Evolutionary conservation across 2,888 invertebrate species (phyloP).

Genomic region (Agelastica alni): DNA sequence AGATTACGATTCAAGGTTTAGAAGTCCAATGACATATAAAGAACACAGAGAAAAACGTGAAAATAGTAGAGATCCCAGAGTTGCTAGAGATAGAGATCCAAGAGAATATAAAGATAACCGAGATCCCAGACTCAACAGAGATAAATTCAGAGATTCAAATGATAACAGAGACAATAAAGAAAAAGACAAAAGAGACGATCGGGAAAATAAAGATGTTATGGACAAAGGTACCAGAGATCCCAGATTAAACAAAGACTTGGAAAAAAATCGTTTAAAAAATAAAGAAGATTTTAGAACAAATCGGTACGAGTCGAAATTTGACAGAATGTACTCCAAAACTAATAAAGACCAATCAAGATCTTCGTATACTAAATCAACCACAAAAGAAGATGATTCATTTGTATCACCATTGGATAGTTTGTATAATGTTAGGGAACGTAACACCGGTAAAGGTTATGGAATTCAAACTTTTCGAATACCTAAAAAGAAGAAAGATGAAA

Average conservation of each 20-base stretch:
- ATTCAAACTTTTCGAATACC: conserved; percentile 62
- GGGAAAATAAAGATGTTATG: neutral
- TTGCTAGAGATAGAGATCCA: conserved; percentile 20
- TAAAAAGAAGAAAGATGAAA: conserved; percentile 46
- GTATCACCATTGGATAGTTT: conserved; percentile 59
- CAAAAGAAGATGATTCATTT: conserved; percentile 49
- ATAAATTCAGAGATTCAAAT: conserved; percentile 14
- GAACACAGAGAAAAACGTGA: conserved; percentile 42
- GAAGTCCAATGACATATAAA: conserved; percentile 41
- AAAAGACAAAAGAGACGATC: conserved; percentile 1
- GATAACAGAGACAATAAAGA: conserved; percentile 9
- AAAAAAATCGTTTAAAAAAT: neutral
- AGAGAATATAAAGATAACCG: conserved; percentile 15
- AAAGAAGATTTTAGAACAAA: conserved; percentile 16
- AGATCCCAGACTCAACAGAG: conserved; percentile 22
- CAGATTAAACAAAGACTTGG: conserved; percentile 18
- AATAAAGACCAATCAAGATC: conserved; percentile 27
- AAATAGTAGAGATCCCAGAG: conserved; percentile 31
- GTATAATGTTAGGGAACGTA: conserved; percentile 54
- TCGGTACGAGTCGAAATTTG: conserved; percentile 31
- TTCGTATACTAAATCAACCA: conserved; percentile 26
- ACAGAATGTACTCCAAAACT: conserved; percentile 36
- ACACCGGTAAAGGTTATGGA: conserved; percentile 57
- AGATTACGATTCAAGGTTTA: conserved; percentile 24
- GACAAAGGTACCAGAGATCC: conserved; percentile 12